These are phyloP conservation scores for Pristionchus fissidentatus DNA, from an alignment of 2,888 invertebrate genomes.

Conservation along the genomic window DNA sequence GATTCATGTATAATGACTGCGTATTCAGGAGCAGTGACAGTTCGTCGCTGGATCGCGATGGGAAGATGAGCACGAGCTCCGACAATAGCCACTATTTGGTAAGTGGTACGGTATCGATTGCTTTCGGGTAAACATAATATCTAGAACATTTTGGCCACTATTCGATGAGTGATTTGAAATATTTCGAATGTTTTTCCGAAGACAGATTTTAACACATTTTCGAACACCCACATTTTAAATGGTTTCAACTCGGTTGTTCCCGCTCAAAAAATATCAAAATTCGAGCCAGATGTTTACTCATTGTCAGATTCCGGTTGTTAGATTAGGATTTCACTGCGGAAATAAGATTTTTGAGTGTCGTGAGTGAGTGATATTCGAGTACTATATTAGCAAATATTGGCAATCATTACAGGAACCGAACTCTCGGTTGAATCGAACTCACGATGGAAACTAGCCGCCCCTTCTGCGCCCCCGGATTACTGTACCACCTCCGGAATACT, in stretches of 20 bases:
- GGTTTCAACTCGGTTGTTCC: too few species aligned
- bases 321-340: neutral
- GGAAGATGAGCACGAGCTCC: slow-evolving; percentile 44
- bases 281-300: too few species aligned
- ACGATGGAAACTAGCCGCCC: slow-evolving; percentile 32
- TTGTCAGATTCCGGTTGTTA: too few species aligned
- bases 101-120: neutral
- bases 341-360: neutral
- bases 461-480: neutral
- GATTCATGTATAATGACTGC: too few species aligned
- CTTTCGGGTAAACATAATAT: neutral
- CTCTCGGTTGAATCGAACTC: slow-evolving; percentile 44
- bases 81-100: slow-evolving; percentile 44
- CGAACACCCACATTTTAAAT: too few species aligned
- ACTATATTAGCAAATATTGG: neutral
- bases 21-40: slow-evolving; percentile 39
- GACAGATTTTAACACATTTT: too few species aligned
- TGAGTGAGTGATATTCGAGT: neutral
- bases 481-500: neutral
- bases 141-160: neutral
- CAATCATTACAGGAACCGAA: slow-evolving; percentile 41
- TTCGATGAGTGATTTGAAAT: too few species aligned
- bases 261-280: too few species aligned
- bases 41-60: slow-evolving; percentile 48
- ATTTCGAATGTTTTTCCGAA: too few species aligned